Base-by-base conservation (phyloP, 2,888 invertebrate species). In the Euplexia lucipara region DNA sequence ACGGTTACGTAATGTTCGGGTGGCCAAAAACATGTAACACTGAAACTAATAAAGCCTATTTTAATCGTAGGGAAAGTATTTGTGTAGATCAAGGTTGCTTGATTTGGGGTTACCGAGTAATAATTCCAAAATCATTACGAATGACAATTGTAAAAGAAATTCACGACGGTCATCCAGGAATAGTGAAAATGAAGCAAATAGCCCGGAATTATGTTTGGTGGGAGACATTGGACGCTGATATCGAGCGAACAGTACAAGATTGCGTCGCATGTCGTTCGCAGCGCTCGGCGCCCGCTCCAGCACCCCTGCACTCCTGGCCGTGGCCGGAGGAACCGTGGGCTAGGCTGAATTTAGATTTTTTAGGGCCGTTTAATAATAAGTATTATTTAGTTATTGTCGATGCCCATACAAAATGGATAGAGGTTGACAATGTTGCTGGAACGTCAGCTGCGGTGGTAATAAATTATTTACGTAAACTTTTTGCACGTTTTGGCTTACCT, bases 1-100 rank as follows among this genome's bases (percentile, higher is more conserved):
- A 59, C 20, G 47, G 53, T 37, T 61, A 53, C 41, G 12, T 61
- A 48, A 47, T 47, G 39, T 37, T 26, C n/a, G 61, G 51, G 16
- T 53, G 53, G 39, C 53, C 53, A n/a, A 22, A 20, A 9, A 18
- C 16, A 1, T 3, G 20, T 14, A 22, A 10, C 18, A 51, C 18
- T 39, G 39, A 39, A 45, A 32, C 16, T 9, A 54, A 62, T 41
- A 62, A 48, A 47, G 47, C 54, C 3, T 62, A 62, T 42, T 54
- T 48, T n/a, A 12, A 54, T 47, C 30, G 62, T 1, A 30, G n/a
- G 9, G 42, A 54, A 34, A 41, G 35, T 42, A 16, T 62, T 20
- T 34, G 6, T 6, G 34, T 48, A 1, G 61, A 54, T 48, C 42
- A 44, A 26, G 26, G 26, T 26, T 26, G 26, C 26, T 5, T 26